Evolutionary conservation across 2,888 invertebrate genomes (phyloP), one percentile per base, ranked within the genome.

Genomic region (Mesoligia furuncula): DNA sequence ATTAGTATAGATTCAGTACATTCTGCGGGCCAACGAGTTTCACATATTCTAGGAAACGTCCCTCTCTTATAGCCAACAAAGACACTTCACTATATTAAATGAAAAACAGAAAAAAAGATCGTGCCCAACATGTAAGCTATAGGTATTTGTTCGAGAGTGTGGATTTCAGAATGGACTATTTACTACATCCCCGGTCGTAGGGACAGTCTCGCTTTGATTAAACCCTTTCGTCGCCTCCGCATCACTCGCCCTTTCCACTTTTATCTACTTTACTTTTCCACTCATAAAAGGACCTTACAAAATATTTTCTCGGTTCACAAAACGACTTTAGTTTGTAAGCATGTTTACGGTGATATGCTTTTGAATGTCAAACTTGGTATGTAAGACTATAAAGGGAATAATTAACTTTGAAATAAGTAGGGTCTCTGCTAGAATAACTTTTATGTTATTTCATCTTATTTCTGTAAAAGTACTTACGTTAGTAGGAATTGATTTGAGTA

Each of bases 201-300:
- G 91, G 90, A 91, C 88, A 91, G 91, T 88, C 91, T 90, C 90
- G 91, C 93, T 95, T 94, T 95, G 95, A 95, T 95, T 95, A 95
- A 94, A 95, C 93, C 93, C 94, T 94, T 94, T 93, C 90, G 91
- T 87, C 90, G 91, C 90, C 88, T 90, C 86, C 87, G 87, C 91
- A 89, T 90, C 87, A 90, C 90, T 89, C 89, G 89, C 91, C 90
- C 92, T 91, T 93, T 93, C 92, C 91, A 91, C 90, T 93, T 93
- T 92, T 94, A 94, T 95, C 92, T 93, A 90, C 91, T 92, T 91
- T 91, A 90, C 86, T 88, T 83, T 87, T 90, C 80, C 88, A 89
- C 88, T 92, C 91, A 92, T 93, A 92, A 93, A 93, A 92, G 85
- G 88, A 91, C 90, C 91, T 91, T 87, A 87, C 87, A 90, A 91